Percentiles rank a stretch among this genome's conserved stretches.
Conservation (phyloP, 2,797 vertebrate genomes). For the Semaprochilodus insignis region DNA sequence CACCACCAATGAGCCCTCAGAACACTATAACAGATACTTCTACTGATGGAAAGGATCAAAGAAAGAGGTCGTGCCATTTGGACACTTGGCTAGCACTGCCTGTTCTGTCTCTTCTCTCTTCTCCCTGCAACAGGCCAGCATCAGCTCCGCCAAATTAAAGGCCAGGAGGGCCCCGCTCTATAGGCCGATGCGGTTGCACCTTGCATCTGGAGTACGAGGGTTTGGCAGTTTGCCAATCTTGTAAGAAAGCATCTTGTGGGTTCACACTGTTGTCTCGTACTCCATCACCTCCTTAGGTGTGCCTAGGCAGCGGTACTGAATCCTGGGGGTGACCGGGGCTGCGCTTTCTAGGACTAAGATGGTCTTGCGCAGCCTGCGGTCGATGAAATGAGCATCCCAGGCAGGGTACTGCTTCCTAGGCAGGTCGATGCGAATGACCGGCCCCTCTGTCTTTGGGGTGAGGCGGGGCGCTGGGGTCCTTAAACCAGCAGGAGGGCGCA, state of each 20-base stretch:
- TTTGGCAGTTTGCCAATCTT: constrained; percentile 42
- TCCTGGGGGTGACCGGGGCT: constrained; percentile 86
- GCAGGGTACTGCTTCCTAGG: constrained; percentile 97
- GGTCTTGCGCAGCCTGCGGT: constrained; percentile 93
- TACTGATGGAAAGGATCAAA: constrained; percentile 25
- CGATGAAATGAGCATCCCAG: constrained; percentile 97
- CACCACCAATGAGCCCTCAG: constrained; percentile 15
- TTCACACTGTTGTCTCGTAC: constrained; percentile 96
- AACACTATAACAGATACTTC: constrained; percentile 10
- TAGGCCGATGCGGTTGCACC: constrained; percentile 18
- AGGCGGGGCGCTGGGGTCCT: constrained; percentile 76
- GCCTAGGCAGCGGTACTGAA: constrained; percentile 91
- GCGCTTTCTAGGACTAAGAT: constrained; percentile 93
- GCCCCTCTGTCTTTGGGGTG: constrained; percentile 87
- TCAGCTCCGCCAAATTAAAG: constrained; percentile 16
- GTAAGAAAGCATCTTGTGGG: constrained; percentile 45
- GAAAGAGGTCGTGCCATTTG: constrained; percentile 20
- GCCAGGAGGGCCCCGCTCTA: background rate
- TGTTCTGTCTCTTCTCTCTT: constrained; percentile 11
- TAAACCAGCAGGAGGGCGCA: constrained; percentile 80
- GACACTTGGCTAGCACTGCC: constrained; percentile 26
- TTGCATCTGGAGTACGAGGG: constrained; percentile 50
- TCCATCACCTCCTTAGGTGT: constrained; percentile 93
- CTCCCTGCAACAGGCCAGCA: constrained; percentile 22
- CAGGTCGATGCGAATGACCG: constrained; percentile 96